These are phyloP conservation scores for Trichonephila inaurata DNA, from an alignment of 1,140 invertebrate genomes.

Conservation along the genomic window DNA sequence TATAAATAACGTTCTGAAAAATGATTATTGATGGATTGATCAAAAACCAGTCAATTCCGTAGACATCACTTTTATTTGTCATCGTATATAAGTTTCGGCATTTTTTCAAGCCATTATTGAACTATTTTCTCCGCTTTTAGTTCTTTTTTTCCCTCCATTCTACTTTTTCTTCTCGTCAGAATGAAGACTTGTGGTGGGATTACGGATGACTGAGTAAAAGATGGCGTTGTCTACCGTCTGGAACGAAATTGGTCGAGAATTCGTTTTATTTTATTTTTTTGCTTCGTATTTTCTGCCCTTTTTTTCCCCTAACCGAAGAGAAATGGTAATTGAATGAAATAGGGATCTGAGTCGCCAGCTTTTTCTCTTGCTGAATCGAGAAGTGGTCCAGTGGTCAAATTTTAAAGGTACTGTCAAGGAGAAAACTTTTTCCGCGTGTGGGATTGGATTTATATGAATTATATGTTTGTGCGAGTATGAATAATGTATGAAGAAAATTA, in stretches of 20 bases:
- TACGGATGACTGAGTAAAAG: slow-evolving; percentile 18
- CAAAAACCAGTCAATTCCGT: background rate
- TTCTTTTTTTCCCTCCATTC: background rate
- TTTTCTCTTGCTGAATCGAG: background rate
- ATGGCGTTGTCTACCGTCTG: slow-evolving; percentile 46
- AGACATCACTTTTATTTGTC: background rate
- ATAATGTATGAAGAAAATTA: too few relatives aligned
- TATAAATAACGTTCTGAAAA: too few relatives aligned
- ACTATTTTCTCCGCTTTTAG: background rate
- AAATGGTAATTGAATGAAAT: slow-evolving; percentile 27
- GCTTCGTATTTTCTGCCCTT: background rate
- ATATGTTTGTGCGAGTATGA: background rate
- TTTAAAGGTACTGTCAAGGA: background rate
- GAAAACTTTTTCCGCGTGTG: background rate
- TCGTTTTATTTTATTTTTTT: background rate
- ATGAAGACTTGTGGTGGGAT: slow-evolving; percentile 2
- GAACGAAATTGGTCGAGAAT: slow-evolving; percentile 41
- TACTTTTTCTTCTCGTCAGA: background rate
- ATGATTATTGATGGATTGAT: background rate
- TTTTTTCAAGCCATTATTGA: slow-evolving; percentile 33
- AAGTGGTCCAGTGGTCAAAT: background rate
- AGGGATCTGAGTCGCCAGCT: background rate
- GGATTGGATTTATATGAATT: background rate
- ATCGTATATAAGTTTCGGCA: slow-evolving; percentile 1
- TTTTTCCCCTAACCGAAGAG: background rate